These are phyloP conservation scores for Calcarius lapponicus DNA, from an alignment of 2,797 vertebrate genomes.

Conservation along the genomic window DNA sequence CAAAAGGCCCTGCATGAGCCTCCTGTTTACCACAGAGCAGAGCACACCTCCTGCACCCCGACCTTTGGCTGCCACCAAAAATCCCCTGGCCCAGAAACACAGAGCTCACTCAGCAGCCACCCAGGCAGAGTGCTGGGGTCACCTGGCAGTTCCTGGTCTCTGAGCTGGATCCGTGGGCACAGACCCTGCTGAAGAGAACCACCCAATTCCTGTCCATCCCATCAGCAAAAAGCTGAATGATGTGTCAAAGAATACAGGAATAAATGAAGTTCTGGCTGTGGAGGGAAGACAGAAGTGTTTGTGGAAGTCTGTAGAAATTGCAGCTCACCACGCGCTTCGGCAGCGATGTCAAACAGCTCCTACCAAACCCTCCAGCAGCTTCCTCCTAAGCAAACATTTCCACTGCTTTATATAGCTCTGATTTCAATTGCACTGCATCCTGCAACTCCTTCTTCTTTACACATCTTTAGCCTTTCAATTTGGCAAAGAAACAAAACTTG, in stretches of 20 bases:
- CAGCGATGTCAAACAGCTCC: background rate
- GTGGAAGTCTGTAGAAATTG: background rate
- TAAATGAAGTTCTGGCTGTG: background rate
- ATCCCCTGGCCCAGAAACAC: background rate
- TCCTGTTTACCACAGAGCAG: background rate
- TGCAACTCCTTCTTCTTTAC: background rate
- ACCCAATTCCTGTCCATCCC: background rate
- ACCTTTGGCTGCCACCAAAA: slow-evolving; percentile 27
- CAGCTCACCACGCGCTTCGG: background rate
- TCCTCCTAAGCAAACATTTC: slow-evolving; percentile 14
- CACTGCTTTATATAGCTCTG: background rate
- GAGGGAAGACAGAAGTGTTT: background rate
- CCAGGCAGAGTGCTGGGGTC: fast-evolving
- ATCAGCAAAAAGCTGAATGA: background rate
- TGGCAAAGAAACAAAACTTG: background rate
- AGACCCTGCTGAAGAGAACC: background rate
- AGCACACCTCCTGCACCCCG: background rate
- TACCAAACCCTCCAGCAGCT: background rate
- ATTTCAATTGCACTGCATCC: background rate
- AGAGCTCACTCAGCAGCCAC: background rate
- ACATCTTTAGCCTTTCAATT: background rate
- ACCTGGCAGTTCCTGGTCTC: background rate
- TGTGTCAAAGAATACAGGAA: background rate
- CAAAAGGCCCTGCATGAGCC: background rate
- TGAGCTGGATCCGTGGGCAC: background rate